These are phyloP conservation scores for Rhinopomastus cyanomelas DNA, from an alignment of 2,113 vertebrate genomes.

Conservation along the genomic window DNA sequence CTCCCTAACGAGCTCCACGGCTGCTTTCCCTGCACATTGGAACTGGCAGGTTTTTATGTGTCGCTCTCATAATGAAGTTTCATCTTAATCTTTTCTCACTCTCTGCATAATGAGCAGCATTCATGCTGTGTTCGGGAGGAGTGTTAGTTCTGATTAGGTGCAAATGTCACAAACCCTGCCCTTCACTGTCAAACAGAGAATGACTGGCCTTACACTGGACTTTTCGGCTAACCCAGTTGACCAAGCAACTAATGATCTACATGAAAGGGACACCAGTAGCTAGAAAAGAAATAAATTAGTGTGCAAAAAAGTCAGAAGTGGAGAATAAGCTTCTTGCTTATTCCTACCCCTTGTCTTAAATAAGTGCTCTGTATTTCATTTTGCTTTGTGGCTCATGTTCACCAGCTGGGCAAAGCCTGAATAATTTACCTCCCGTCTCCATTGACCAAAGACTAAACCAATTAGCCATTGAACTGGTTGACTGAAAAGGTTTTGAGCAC, in stretches of 20 bases:
- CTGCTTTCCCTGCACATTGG: neutral
- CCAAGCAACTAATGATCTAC: neutral
- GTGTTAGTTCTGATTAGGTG: neutral
- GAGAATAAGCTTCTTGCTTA: neutral
- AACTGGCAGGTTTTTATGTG: neutral
- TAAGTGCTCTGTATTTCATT: neutral
- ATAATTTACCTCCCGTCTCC: neutral
- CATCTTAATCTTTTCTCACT: neutral
- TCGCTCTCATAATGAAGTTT: neutral
- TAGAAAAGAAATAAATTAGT: neutral
- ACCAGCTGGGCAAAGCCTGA: neutral
- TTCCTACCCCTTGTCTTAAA: neutral
- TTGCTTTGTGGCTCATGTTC: neutral
- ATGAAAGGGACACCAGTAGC: neutral
- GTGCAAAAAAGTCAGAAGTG: neutral
- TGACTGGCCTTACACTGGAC: neutral
- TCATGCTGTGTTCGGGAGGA: neutral
- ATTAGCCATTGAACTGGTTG: neutral
- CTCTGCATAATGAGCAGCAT: neutral
- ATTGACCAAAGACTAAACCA: neutral
- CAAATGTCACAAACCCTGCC: neutral
- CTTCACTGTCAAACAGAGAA: neutral
- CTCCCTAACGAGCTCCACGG: rapidly evolving
- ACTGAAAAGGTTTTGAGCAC: neutral
- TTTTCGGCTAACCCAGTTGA: neutral